These are phyloP conservation scores for Didymodactylos carnosus DNA, from an alignment of 2,888 invertebrate genomes.

Conservation along the genomic window DNA sequence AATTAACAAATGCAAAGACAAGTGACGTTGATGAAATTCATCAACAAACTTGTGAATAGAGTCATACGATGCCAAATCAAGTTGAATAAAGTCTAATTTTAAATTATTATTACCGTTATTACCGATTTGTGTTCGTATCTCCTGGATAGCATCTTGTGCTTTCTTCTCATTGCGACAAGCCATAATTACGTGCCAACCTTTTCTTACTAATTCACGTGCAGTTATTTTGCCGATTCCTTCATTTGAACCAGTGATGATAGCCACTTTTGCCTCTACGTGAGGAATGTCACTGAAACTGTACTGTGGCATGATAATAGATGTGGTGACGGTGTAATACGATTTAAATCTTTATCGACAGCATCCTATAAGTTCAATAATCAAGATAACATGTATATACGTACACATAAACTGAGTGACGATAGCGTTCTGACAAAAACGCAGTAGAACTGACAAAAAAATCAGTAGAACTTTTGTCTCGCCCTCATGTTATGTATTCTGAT, in stretches of 20 bases:
- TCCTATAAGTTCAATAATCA: too few species aligned
- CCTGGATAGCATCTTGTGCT: slow-evolving; percentile 46
- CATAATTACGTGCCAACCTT: slow-evolving; percentile 45
- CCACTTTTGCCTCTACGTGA: background rate
- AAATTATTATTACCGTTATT: slow-evolving; percentile 32
- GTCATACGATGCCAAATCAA: slow-evolving; percentile 52
- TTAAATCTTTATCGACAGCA: too few species aligned
- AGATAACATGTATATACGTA: too few species aligned
- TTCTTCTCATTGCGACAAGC: slow-evolving; percentile 53
- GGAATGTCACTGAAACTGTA: background rate
- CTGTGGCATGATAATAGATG: too few species aligned
- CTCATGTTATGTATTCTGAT: too few species aligned
- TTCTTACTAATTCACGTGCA: background rate
- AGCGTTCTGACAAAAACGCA: too few species aligned
- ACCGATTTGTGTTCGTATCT: slow-evolving; percentile 42
- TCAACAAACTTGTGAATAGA: slow-evolving; percentile 53
- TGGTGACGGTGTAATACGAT: too few species aligned
- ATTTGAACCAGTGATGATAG: background rate
- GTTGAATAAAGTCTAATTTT: slow-evolving; percentile 48
- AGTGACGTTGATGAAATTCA: slow-evolving; percentile 46
- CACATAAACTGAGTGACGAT: too few species aligned
- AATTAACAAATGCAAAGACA: slow-evolving; percentile 52
- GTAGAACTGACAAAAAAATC: too few species aligned
- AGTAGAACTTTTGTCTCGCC: too few species aligned
- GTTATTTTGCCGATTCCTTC: background rate